Base-by-base conservation (phyloP, 2,888 invertebrate species). In the Caenorhabditis macrosperma region DNA sequence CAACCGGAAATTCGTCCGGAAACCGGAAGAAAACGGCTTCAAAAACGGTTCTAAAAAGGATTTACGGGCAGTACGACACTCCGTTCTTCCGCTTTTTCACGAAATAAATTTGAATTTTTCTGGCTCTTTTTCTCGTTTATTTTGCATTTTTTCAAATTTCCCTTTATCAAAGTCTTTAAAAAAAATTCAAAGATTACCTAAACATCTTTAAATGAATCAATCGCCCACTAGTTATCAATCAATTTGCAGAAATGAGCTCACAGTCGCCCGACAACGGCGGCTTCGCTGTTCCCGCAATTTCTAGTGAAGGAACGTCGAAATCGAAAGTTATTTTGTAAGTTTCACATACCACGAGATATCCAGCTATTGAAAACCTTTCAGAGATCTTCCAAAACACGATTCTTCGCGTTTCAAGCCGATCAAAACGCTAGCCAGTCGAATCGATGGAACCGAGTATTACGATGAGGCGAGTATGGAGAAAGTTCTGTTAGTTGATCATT, bases 401-500 rank as follows among this genome's bases (percentile, higher is more conserved):
- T 28, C 66, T 0, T 15, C 41, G 3, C 75, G 79, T 6, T 66
- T 80, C 46, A 75, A 75, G 20, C 52, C 75, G 5, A 60, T 80
- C 7, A 80, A 71, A 63, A 71, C 75, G 0, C 46, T 69, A 5
- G 64, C 75, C 0, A 66, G 64, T 26, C 28, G 71, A 66, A 80
- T 80, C 9, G 69, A 80, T 35, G 75, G 79, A 10, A 22, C 59
- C 3, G 79, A 75, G 10, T 80, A 48, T 55, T 75, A 63, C 30
- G 79, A 75, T 2, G 75, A 80, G 28, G 44, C 71, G 7, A 67
- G 48, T 33, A 71, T 72, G 30, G 75, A 75, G 2, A 68, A 75
- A 66, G 60, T 80, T 6, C 15, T 79, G 68, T 77, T 17, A 41
- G 52, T 46, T 4, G 7, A 22, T 6, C 15, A 35, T 30, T 33